phyloP scores from a whole-genome alignment of 2,113 vertebrate genomes.

The Psilopsiagon aurifrons region DNA sequence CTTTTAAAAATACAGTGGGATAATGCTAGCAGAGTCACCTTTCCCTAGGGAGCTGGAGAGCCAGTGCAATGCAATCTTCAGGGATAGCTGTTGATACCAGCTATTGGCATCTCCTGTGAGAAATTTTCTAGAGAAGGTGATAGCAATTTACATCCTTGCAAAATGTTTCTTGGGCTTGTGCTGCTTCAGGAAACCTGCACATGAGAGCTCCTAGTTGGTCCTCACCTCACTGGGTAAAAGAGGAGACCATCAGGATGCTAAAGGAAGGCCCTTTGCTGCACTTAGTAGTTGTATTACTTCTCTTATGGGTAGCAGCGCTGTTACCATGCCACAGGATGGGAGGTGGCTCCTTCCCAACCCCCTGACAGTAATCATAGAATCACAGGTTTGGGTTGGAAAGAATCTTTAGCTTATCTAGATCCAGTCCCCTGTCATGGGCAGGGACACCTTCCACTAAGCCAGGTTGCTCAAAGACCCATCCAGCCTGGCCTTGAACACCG shows the following conservation, averaged over 20 bases:
- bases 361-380: neutral
- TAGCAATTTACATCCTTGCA: neutral
- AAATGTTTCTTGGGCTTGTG: neutral
- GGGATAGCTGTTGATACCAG: neutral
- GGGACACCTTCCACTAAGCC: neutral
- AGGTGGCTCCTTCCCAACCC: neutral
- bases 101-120: neutral
- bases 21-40: neutral
- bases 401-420: neutral
- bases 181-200: neutral
- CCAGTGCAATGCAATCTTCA: neutral
- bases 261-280: neutral
- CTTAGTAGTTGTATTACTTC: neutral
- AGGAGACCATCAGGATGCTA: neutral
- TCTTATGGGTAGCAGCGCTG: rapidly evolving
- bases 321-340: neutral
- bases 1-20: neutral
- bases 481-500: neutral
- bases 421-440: neutral
- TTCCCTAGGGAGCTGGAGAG: neutral
- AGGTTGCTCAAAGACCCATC: neutral
- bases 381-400: neutral
- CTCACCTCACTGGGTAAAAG: neutral
- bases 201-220: rapidly evolving
- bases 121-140: neutral